Base-by-base conservation (phyloP, 2,113 vertebrate genomes). In the Sebastes fasciatus region DNA sequence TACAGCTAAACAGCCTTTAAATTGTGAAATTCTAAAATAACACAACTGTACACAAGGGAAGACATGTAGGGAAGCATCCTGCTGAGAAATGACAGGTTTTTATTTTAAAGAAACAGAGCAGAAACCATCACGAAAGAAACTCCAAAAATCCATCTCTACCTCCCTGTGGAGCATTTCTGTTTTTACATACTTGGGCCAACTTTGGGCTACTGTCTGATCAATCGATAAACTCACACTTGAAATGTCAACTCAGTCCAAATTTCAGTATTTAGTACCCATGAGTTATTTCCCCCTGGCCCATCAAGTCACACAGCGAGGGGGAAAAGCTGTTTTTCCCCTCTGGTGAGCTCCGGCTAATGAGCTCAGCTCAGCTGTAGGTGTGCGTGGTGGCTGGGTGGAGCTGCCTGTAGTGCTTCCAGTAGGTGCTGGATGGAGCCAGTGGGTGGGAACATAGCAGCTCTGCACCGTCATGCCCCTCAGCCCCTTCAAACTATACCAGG, bases 341-440 rank as follows among this genome's bases (percentile, higher is more conserved):
- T 86, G 84, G 82, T 92, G 87, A 83, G 80, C 74, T 80, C 86
- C 52, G 43, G 79, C 81, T 92, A 92, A 93, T 88, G 89, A 92
- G 91, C 71, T 91, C 72, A 86, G 65, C 79, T 79, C 72, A 67
- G 80, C 88, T 84, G 82, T 67, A 79, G 87, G 82, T 90, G 86
- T 82, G 72, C 70, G 48, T 68, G 51, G 77, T n/a, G 70, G 42
- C 71, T 88, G 73, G 79, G 67, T 85, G 71, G 72, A 82, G 83
- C 75, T 70, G 63, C 78, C 69, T 88, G 62, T 64, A 58, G 82
- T 73, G 80, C 80, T 67, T 80, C 66, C 23, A 75, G 54, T 60
- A 58, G 55, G 78, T 43, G 66, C 61, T 69, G 70, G 60, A 79
- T 80, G 74, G 63, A 87, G 73, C 49, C 79, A 77, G 23, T 81